phyloP scores from a whole-genome alignment of 1,140 invertebrate genomes.

The Neodiprion fabricii region DNA sequence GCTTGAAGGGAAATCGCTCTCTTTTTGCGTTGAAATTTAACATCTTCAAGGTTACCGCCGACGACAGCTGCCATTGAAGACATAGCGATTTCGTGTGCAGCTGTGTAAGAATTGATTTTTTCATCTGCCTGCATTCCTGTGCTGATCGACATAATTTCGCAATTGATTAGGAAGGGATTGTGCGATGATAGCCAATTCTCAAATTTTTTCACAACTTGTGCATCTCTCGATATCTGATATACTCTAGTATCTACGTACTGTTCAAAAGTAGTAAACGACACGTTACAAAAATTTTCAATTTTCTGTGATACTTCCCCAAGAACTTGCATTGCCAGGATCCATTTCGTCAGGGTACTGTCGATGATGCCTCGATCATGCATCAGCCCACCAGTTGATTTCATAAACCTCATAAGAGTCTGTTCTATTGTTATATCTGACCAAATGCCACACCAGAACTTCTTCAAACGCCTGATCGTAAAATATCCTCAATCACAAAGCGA shows the following conservation, averaged over 20 bases:
- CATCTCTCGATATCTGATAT: conserved; percentile 41
- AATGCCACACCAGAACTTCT: conserved; percentile 56
- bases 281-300: conserved; percentile 41
- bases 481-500: conserved; percentile 34
- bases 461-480: conserved; percentile 45
- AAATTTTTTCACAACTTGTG: conserved; percentile 30
- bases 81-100: conserved; percentile 35
- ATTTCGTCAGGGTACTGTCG: conserved; percentile 34
- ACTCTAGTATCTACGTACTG: conserved; percentile 49
- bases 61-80: conserved; percentile 34
- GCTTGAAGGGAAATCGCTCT: conserved; percentile 15
- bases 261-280: conserved; percentile 38
- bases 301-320: conserved; percentile 38
- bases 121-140: conserved; percentile 29
- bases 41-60: conserved; percentile 15
- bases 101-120: conserved; percentile 36
- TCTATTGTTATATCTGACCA: conserved; percentile 52
- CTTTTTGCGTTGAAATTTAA: conserved; percentile 36
- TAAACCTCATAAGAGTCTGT: conserved; percentile 43
- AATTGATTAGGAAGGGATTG: conserved; percentile 38
- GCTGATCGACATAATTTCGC: conserved; percentile 37
- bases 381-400: conserved; percentile 45
- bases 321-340: conserved; percentile 28
- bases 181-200: conserved; percentile 35
- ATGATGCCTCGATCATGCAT: conserved; percentile 34